A percentile compares a stretch with the other conserved stretches of the same genome.
Conservation (phyloP, 2,888 invertebrate species). For the Abscondita cerata region DNA sequence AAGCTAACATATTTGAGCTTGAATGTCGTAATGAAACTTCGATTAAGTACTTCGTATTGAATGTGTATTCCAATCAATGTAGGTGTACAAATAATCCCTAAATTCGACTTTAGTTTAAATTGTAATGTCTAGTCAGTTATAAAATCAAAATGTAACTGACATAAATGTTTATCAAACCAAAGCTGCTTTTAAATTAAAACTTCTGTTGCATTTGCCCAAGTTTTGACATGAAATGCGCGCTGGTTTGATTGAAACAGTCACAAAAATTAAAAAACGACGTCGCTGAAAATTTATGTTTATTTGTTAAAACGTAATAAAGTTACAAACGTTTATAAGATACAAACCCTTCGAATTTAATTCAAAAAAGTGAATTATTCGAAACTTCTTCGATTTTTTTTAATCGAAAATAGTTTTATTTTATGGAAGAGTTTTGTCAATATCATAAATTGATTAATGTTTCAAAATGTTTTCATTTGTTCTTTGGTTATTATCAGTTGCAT, state of each 20-base stretch:
- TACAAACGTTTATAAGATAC: too few species aligned
- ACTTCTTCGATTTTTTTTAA: too few species aligned
- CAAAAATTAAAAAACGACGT: constrained; percentile 19
- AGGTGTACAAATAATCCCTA: constrained; percentile 10
- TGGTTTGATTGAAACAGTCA: constrained; percentile 17
- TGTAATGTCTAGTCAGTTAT: constrained; percentile 10
- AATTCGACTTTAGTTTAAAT: constrained; percentile 13
- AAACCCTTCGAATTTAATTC: too few species aligned
- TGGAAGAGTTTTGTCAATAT: too few species aligned
- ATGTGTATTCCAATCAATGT: background rate
- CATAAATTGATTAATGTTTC: too few species aligned
- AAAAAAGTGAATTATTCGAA: too few species aligned
- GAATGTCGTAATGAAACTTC: constrained; percentile 14
- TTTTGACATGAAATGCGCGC: constrained; percentile 16
- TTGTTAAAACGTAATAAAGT: too few species aligned
- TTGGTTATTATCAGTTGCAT: too few species aligned
- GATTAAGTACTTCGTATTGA: constrained; percentile 5
- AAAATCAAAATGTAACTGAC: constrained; percentile 21
- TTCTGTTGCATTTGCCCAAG: constrained; percentile 19
- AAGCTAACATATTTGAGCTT: constrained; percentile 11
- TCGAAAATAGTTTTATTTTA: too few species aligned
- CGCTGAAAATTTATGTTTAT: too few species aligned
- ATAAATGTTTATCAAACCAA: background rate
- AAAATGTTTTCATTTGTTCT: too few species aligned
- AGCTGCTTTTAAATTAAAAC: constrained; percentile 15